These are phyloP conservation scores for Eurytoma californica DNA, from an alignment of 2,888 invertebrate species.

Conservation along the genomic window DNA sequence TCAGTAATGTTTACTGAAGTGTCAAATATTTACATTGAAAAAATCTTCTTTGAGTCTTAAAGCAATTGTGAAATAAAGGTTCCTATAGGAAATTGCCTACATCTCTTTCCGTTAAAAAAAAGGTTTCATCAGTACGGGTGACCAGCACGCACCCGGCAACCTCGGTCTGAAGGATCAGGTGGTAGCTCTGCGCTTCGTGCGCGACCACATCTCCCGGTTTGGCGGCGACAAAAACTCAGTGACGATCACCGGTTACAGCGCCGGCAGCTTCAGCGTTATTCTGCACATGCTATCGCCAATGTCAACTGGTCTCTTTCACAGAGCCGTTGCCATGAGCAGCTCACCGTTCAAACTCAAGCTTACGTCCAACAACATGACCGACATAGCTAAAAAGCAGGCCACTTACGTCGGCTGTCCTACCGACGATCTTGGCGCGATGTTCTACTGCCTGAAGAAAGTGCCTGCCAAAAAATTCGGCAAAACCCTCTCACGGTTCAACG, in stretches of 20 bases:
- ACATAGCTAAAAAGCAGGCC: constrained; percentile 80
- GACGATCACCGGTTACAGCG: constrained; percentile 80
- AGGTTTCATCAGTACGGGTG: constrained; percentile 82
- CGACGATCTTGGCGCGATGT: constrained; percentile 76
- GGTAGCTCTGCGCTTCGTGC: constrained; percentile 81
- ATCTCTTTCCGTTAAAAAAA: too few species aligned
- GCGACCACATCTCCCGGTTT: constrained; percentile 77
- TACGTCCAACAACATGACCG: constrained; percentile 76
- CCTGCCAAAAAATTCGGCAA: constrained; percentile 54
- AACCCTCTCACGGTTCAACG: background rate
- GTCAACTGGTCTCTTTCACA: constrained; percentile 83
- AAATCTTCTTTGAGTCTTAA: too few species aligned
- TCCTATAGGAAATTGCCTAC: too few species aligned
- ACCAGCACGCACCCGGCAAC: constrained; percentile 81
- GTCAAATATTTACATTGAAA: too few species aligned
- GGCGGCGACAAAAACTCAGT: constrained; percentile 82
- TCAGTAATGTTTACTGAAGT: too few species aligned
- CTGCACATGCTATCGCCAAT: constrained; percentile 79
- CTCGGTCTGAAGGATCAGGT: constrained; percentile 85
- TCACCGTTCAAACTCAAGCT: constrained; percentile 78
- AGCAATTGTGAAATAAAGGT: too few species aligned
- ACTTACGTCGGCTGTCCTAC: constrained; percentile 78
- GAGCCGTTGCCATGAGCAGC: constrained; percentile 83
- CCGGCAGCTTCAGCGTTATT: constrained; percentile 74
- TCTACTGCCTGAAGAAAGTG: constrained; percentile 77